A percentile compares a stretch with the other conserved stretches of the same genome.
phyloP scores from a whole-genome alignment of 2,113 vertebrate species.

The Mystacornis crossleyi region DNA sequence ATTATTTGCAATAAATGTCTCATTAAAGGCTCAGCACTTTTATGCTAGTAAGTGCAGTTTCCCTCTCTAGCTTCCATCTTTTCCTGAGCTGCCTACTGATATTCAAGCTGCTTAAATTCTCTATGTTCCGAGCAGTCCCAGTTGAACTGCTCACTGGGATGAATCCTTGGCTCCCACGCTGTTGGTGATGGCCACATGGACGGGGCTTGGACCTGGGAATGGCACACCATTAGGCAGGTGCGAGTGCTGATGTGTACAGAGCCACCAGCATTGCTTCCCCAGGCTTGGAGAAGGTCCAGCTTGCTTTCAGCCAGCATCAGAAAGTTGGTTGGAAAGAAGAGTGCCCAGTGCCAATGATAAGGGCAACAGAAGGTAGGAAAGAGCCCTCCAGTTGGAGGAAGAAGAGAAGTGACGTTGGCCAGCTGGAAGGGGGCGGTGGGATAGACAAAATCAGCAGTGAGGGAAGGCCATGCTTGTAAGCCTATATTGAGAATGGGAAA shows the following conservation, averaged over 20 bases:
- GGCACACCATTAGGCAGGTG: constrained; percentile 26
- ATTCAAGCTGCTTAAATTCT: not conserved
- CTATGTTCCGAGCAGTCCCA: not conserved
- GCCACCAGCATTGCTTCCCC: not conserved
- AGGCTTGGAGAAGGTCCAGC: not conserved
- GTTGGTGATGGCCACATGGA: not conserved
- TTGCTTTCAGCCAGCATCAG: not conserved
- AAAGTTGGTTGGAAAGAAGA: constrained; percentile 4
- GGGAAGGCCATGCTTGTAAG: not conserved
- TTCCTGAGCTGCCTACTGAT: not conserved
- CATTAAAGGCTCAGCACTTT: constrained; percentile 10
- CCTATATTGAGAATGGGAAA: not conserved
- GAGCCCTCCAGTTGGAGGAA: not conserved
- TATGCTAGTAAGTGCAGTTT: not conserved
- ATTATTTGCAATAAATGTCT: constrained; percentile 31
- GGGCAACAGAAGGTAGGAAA: not conserved
- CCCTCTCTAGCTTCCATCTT: not conserved
- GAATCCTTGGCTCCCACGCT: not conserved
- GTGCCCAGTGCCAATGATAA: not conserved
- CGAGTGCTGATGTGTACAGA: not conserved
- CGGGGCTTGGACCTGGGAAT: not conserved
- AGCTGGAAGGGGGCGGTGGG: not conserved
- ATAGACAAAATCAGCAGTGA: not conserved
- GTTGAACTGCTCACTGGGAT: not conserved
- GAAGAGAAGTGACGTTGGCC: not conserved